Conservation (phyloP, 2,888 invertebrate species). For the Mylabris sibirica region DNA sequence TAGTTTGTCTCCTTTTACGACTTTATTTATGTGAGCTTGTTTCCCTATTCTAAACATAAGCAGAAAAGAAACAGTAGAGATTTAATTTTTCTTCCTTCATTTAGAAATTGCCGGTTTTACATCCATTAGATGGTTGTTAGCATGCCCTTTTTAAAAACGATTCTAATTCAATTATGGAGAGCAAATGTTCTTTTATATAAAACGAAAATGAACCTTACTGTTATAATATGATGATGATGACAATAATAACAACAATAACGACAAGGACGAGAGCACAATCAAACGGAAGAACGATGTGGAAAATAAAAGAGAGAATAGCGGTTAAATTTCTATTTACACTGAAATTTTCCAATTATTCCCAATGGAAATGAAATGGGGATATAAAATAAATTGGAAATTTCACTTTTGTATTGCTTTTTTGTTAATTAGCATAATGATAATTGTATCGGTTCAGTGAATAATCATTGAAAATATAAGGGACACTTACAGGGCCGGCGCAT, state of each 20-base stretch:
- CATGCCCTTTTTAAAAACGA: neutral
- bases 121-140: neutral
- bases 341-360: neutral
- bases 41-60: neutral
- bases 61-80: neutral
- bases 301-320: neutral
- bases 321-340: slow-evolving; percentile 1
- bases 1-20: neutral
- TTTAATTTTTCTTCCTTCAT: neutral
- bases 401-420: neutral
- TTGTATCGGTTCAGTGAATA: too few relatives aligned
- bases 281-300: neutral
- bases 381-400: neutral
- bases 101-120: neutral
- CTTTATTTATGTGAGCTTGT: neutral
- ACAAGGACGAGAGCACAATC: neutral
- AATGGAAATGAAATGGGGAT: neutral
- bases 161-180: neutral
- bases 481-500: too few relatives aligned
- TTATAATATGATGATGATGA: neutral
- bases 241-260: neutral
- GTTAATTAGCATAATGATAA: too few relatives aligned
- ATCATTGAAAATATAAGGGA: too few relatives aligned
- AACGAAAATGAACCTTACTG: too few relatives aligned
- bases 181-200: neutral